Evolutionary conservation across 1,140 invertebrate species (phyloP), one percentile per base, ranked within the genome.

Genomic region (Tyrophagus putrescentiae): DNA sequence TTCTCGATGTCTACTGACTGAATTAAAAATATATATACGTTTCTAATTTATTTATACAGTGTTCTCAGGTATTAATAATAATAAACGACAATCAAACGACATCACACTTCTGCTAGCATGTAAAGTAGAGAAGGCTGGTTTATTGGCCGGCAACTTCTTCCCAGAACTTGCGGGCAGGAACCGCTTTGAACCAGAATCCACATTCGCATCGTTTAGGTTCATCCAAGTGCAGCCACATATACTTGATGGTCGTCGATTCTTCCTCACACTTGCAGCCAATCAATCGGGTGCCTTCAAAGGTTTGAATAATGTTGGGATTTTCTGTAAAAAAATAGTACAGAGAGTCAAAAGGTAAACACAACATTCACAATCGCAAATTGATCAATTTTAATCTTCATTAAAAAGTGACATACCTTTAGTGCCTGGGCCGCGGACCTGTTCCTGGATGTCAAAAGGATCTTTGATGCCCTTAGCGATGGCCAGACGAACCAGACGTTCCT

Each of bases 211-310:
- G 82, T 67, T 86, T 85, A 34, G 87, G 82, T 65, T 83, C 79
- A 18, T 86, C 91, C 71, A 84, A 78, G 71, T 94, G 81, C 65
- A 98, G 72, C 84, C 88, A 91, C 83, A 96, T 92, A 85, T 87
- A 98, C 68, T 82, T 85, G 64, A 97, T 80, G 62, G 78, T 75
- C 59, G 82, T 81, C 21, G 86, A 78, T 70, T 97, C 92, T 73
- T 92, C 88, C 73, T 96, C 88, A 74, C 94, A 98, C 70, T 97
- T 79, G 74, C 94, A 98, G 57, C 93, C 94, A 68, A 98, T 80
- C 65, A 97, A 78, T 67, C 93, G 80, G 63, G 84, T 83, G 64
- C 90, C 82, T 67, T 85, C 87, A 64, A 84, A 82, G 48, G 91
- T 94, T 62, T 87, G 86, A 66, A 98, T 82, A 65, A 90, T 69